Conservation (phyloP, 2,888 invertebrate genomes). For the Noctua comes region DNA sequence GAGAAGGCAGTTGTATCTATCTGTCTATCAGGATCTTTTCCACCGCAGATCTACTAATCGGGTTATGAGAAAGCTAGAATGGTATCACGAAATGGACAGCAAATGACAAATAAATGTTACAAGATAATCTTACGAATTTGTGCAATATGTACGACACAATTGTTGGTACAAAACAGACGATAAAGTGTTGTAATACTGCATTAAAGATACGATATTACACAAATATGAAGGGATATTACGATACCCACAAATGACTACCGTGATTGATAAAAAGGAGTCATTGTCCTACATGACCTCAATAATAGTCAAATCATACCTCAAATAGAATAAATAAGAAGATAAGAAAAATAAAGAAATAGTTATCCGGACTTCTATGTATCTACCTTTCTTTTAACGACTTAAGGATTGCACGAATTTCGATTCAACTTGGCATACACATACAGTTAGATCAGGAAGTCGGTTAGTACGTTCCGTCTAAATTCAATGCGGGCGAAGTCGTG, state of each 20-base stretch:
- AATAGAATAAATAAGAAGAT: constrained; percentile 13
- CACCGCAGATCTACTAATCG: neutral
- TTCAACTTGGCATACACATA: neutral
- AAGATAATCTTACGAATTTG: constrained; percentile 12
- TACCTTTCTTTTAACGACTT: too few relatives aligned
- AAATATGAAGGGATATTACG: constrained; percentile 31
- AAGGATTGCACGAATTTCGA: too few relatives aligned
- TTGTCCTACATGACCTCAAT: constrained; percentile 14
- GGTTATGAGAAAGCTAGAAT: neutral
- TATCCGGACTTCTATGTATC: neutral
- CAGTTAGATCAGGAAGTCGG: neutral
- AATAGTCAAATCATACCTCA: constrained; percentile 11
- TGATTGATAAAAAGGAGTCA: constrained; percentile 37
- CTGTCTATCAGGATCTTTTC: neutral
- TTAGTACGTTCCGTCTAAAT: neutral
- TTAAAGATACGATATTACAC: constrained; percentile 8
- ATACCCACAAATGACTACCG: constrained; percentile 23
- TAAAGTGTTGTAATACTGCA: constrained; percentile 22
- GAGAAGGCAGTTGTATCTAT: neutral
- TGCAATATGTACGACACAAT: constrained; percentile 11
- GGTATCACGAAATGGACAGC: neutral
- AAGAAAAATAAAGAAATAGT: neutral
- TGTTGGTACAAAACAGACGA: constrained; percentile 46
- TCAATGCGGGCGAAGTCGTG: neutral
- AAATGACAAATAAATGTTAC: constrained; percentile 6